Conservation (phyloP, 2,113 vertebrate genomes). For the Orientallactaga bullata region DNA sequence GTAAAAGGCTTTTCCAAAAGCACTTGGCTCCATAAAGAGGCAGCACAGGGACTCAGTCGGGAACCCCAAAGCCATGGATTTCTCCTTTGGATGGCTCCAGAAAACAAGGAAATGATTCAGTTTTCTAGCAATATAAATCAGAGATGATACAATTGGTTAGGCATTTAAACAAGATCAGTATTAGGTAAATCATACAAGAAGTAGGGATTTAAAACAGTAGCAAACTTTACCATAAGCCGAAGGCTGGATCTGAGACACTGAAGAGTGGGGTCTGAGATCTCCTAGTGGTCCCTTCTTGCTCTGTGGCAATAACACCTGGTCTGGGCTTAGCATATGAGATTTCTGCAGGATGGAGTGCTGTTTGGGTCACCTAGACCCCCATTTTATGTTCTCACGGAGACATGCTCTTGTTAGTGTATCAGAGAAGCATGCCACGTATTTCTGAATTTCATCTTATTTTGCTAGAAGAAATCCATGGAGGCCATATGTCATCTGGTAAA, state of each 20-base stretch:
- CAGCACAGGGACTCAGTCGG: too few species aligned
- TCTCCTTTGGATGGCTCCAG: not conserved
- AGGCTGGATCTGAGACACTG: not conserved
- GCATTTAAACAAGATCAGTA: too few species aligned
- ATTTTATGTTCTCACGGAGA: not conserved
- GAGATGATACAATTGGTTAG: not conserved
- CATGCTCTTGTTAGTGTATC: not conserved
- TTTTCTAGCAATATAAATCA: not conserved
- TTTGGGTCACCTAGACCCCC: not conserved
- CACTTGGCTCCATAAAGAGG: too few species aligned
- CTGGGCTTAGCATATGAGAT: fast-evolving
- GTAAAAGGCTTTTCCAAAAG: not conserved
- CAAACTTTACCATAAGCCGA: not conserved
- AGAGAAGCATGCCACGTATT: not conserved
- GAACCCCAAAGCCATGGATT: not conserved
- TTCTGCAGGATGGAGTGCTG: not conserved
- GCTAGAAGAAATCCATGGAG: not conserved
- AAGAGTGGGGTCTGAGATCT: fast-evolving
- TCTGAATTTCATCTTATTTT: not conserved
- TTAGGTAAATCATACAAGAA: not conserved
- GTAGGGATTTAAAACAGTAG: not conserved
- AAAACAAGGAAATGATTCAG: not conserved
- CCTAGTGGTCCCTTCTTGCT: fast-evolving
- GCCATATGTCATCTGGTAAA: too few species aligned
- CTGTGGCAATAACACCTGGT: fast-evolving